Percentiles rank a stretch among this genome's conserved stretches.
These are phyloP conservation scores for Watsonalla binaria DNA, from an alignment of 2,888 invertebrate genomes.

Conservation along the genomic window DNA sequence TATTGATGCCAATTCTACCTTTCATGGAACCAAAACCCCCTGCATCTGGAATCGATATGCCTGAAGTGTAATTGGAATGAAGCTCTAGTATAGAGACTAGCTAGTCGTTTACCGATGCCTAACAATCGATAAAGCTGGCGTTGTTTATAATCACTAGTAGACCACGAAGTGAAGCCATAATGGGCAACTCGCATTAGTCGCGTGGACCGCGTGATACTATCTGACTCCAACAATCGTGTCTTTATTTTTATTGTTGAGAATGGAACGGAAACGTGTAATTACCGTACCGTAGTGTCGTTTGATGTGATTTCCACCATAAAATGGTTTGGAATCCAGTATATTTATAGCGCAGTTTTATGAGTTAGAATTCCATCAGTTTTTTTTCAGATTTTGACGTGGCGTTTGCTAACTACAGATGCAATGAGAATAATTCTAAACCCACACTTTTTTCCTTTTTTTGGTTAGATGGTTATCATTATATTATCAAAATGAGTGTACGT, in stretches of 20 bases:
- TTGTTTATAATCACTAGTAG: slow-evolving; percentile 37
- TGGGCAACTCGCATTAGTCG: slow-evolving; percentile 36
- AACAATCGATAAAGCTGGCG: slow-evolving; percentile 45
- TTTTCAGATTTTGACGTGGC: too few relatives aligned
- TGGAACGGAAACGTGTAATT: slow-evolving; percentile 60
- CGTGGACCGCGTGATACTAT: slow-evolving; percentile 45
- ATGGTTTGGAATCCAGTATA: slow-evolving; percentile 5
- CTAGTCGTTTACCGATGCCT: not conserved
- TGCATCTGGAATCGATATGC: not conserved
- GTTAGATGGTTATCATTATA: too few relatives aligned
- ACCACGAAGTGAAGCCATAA: slow-evolving; percentile 61
- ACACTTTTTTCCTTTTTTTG: too few relatives aligned
- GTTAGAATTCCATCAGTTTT: too few relatives aligned
- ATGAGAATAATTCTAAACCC: too few relatives aligned
- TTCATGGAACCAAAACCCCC: not conserved
- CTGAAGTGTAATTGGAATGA: not conserved
- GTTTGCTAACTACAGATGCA: too few relatives aligned
- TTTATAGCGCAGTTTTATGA: not conserved
- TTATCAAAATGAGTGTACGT: too few relatives aligned
- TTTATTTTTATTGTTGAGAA: slow-evolving; percentile 49
- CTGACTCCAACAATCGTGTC: slow-evolving; percentile 38
- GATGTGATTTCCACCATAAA: slow-evolving; percentile 41
- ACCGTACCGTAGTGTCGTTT: slow-evolving; percentile 25
- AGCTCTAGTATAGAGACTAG: not conserved
- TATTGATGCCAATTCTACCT: not conserved